Evolutionary conservation across 2,797 vertebrate species (phyloP).

Genomic region (Scolopax rusticola): DNA sequence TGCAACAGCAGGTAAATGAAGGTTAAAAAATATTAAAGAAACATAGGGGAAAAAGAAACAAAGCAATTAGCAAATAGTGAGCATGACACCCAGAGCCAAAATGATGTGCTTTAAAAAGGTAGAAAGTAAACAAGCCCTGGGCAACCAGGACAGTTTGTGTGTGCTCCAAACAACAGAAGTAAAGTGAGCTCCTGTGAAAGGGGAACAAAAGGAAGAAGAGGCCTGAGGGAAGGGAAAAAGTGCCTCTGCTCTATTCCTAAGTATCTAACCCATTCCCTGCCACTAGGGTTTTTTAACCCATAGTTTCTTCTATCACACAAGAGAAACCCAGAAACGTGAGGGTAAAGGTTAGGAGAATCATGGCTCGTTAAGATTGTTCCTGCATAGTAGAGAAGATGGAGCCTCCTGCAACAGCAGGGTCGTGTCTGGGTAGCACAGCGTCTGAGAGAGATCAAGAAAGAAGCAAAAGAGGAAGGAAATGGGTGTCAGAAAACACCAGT

Average conservation of each 20-base stretch:
- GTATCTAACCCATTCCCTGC: background rate
- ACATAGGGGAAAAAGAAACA: no score
- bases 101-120: no score
- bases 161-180: background rate
- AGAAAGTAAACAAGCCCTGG: background rate
- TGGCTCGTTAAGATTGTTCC: background rate
- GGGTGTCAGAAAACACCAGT: background rate
- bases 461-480: background rate
- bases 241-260: background rate
- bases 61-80: background rate
- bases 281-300: background rate
- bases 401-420: background rate
- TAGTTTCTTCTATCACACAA: accelerated
- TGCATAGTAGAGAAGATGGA: background rate
- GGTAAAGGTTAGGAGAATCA: background rate
- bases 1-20: background rate
- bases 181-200: background rate
- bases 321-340: background rate
- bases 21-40: background rate
- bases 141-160: background rate
- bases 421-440: accelerated
- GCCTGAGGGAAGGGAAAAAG: background rate
- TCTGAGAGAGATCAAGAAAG: background rate
- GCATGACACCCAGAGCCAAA: background rate
- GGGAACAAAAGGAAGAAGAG: background rate